Percentiles rank a stretch among this genome's conserved stretches.
These are phyloP conservation scores for Lucifuga dentata DNA, from an alignment of 2,113 vertebrate species.

Conservation along the genomic window DNA sequence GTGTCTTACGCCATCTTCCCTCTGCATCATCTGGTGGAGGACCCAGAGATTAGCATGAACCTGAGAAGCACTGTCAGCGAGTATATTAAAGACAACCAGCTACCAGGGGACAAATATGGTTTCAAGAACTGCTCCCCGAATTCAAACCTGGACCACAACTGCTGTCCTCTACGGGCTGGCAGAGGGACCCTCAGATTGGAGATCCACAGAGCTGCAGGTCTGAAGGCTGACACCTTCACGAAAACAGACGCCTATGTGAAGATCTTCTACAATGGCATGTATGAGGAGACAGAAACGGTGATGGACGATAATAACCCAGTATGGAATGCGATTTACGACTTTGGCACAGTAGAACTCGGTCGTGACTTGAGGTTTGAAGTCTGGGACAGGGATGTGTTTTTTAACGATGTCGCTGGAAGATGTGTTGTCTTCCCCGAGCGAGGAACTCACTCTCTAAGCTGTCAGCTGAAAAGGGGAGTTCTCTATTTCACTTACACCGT, in stretches of 20 bases:
- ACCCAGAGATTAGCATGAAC: conserved; percentile 71
- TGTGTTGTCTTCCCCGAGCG: conserved; percentile 76
- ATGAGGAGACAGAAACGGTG: conserved; percentile 76
- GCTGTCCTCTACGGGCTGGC: conserved; percentile 78
- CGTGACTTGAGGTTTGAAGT: conserved; percentile 81
- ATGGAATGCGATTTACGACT: conserved; percentile 76
- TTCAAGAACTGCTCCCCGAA: conserved; percentile 72
- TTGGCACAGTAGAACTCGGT: conserved; percentile 80
- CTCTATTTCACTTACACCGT: conserved; percentile 80
- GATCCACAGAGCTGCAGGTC: conserved; percentile 73
- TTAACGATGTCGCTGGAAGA: conserved; percentile 74
- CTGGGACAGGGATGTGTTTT: conserved; percentile 82
- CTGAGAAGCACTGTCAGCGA: conserved; percentile 67
- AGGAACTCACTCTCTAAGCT: conserved; percentile 78
- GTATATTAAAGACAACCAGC: conserved; percentile 79
- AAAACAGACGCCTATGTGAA: conserved; percentile 82
- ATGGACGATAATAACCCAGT: conserved; percentile 78
- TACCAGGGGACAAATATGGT: conserved; percentile 51
- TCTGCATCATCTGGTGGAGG: conserved; percentile 79
- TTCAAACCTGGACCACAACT: conserved; percentile 81
- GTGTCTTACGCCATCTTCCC: conserved; percentile 82
- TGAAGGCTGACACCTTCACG: conserved; percentile 79
- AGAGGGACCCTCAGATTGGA: conserved; percentile 72
- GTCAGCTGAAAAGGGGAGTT: conserved; percentile 77
- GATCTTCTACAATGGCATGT: conserved; percentile 78